A percentile compares a stretch with the other conserved stretches of the same genome.
Evolutionary conservation across 2,113 vertebrate species (phyloP).

Genomic region (Alligator mississippiensis): DNA sequence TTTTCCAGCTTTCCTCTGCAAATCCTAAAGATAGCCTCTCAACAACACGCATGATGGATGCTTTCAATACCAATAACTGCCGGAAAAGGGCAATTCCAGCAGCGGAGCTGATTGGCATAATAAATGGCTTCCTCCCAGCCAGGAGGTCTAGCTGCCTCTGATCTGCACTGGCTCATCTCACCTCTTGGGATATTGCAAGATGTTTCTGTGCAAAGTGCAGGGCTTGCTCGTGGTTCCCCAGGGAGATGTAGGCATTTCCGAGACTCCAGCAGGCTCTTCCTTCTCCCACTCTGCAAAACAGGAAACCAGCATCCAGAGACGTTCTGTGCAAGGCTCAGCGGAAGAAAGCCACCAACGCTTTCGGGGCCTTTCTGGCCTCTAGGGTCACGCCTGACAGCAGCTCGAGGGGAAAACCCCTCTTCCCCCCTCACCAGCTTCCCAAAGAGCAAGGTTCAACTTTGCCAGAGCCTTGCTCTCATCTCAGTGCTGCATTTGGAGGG

Average conservation of each 20-base stretch:
- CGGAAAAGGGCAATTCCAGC: neutral
- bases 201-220: conserved; percentile 92
- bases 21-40: neutral
- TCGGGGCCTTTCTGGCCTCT: neutral
- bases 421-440: too few species aligned
- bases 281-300: conserved; percentile 90
- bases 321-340: conserved; percentile 1
- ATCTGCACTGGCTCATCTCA: conserved; percentile 65
- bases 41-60: neutral
- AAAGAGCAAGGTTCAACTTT: too few species aligned
- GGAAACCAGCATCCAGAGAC: conserved; percentile 43
- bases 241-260: conserved; percentile 93
- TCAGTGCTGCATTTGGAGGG: neutral
- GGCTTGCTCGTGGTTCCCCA: conserved; percentile 91
- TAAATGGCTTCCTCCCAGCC: neutral
- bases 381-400: neutral
- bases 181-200: conserved; percentile 95
- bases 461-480: neutral
- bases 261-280: conserved; percentile 97
- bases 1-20: conserved; percentile 15
- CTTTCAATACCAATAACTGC: neutral
- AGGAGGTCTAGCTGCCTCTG: neutral
- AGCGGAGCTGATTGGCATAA: fast-evolving
- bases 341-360: neutral
- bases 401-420: too few species aligned